phyloP scores from a whole-genome alignment of 2,888 invertebrate genomes.

The Drosophila borealis region DNA sequence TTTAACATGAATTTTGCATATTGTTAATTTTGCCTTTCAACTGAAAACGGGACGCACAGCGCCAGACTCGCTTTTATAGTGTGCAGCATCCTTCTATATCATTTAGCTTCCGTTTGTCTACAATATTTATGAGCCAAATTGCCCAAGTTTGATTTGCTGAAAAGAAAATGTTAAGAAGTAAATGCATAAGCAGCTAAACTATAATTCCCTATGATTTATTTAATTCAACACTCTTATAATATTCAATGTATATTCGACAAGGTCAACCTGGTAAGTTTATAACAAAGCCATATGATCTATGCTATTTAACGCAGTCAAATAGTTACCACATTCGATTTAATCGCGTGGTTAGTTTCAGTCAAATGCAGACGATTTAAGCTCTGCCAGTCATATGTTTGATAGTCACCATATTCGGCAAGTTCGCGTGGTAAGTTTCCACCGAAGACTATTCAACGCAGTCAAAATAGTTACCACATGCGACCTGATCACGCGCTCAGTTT shows the following conservation, averaged over 20 bases:
- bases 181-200: slow-evolving; percentile 10
- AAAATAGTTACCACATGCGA: neutral
- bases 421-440: neutral
- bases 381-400: neutral
- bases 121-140: slow-evolving; percentile 40
- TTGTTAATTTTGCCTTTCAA: slow-evolving; percentile 81
- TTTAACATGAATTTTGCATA: slow-evolving; percentile 83
- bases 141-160: slow-evolving; percentile 35
- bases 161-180: slow-evolving; percentile 1
- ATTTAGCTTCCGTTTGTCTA: slow-evolving; percentile 64
- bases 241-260: no score
- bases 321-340: neutral
- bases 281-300: no score
- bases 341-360: neutral
- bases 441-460: neutral
- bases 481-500: neutral
- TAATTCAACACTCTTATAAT: neutral
- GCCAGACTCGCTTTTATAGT: slow-evolving; percentile 4
- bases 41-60: slow-evolving; percentile 51
- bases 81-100: slow-evolving; percentile 48
- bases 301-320: neutral
- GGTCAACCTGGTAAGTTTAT: no score
- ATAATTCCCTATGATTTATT: slow-evolving; percentile 7
- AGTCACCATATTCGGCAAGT: neutral
- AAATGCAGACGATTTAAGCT: neutral